Evolutionary conservation across 1,140 invertebrate species (phyloP).

Genomic region (Caenorhabditis brenneri): DNA sequence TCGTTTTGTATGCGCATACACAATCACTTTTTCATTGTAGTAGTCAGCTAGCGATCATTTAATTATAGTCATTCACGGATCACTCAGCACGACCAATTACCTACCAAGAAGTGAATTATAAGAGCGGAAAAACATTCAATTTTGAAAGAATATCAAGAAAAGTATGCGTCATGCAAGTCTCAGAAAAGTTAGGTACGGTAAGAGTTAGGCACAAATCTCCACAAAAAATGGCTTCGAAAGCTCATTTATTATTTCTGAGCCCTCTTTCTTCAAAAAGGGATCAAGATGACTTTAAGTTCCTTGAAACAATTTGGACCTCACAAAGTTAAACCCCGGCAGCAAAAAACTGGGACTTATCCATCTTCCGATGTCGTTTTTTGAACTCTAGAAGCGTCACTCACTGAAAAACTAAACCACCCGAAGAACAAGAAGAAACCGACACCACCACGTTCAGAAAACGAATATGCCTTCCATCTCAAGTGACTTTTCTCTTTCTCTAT

Average conservation of each 20-base stretch:
- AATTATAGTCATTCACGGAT: constrained; percentile 21
- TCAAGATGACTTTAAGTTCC: not conserved
- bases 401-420: not conserved
- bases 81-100: constrained; percentile 8
- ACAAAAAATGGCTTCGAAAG: too few species aligned
- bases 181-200: too few species aligned
- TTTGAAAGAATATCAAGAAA: not conserved
- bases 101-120: constrained; percentile 15
- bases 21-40: not conserved
- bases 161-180: not conserved
- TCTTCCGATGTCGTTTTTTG: not conserved
- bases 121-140: not conserved
- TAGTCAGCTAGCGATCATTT: constrained; percentile 1
- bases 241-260: too few species aligned
- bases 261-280: too few species aligned
- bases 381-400: not conserved
- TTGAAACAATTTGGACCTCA: not conserved
- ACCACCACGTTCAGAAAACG: not conserved
- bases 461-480: not conserved
- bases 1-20: not conserved
- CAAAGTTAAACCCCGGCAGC: not conserved
- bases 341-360: not conserved
- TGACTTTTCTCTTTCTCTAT: not conserved
- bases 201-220: too few species aligned
- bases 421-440: not conserved